Evolutionary conservation across 2,113 vertebrate species (phyloP).

Genomic region (Proteles cristata): DNA sequence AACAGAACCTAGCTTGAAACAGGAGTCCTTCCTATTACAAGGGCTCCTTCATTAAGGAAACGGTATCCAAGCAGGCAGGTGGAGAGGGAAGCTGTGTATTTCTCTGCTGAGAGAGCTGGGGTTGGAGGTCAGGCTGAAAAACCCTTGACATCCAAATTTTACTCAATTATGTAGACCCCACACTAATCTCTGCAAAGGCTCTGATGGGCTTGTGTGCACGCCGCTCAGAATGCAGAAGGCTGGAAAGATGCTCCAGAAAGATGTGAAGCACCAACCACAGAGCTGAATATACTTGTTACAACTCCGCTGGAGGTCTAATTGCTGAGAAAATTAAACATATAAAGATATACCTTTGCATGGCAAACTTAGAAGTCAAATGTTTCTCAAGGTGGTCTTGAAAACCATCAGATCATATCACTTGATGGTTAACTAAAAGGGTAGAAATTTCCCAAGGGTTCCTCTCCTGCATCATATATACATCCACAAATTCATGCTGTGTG

Average conservation of each 20-base stretch:
- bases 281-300: neutral
- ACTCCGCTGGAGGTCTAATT: neutral
- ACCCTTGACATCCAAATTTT: neutral
- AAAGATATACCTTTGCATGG: neutral
- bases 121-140: slow-evolving; percentile 27
- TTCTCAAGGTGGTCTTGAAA: neutral
- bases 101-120: neutral
- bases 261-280: neutral
- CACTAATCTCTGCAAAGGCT: neutral
- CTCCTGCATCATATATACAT: neutral
- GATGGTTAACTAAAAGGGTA: neutral
- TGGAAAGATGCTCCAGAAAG: neutral
- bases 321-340: neutral
- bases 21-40: slow-evolving; percentile 43
- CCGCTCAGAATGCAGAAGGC: neutral
- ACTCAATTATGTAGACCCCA: neutral
- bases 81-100: neutral
- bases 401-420: neutral
- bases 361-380: neutral
- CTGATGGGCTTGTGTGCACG: neutral
- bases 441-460: neutral
- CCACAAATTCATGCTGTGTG: neutral
- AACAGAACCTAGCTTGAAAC: slow-evolving; percentile 43
- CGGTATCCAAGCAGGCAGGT: neutral
- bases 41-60: slow-evolving; percentile 49